Percentiles rank a stretch among this genome's conserved stretches.
Evolutionary conservation across 2,113 vertebrate species (phyloP).

Genomic region (Ciconia stormi): DNA sequence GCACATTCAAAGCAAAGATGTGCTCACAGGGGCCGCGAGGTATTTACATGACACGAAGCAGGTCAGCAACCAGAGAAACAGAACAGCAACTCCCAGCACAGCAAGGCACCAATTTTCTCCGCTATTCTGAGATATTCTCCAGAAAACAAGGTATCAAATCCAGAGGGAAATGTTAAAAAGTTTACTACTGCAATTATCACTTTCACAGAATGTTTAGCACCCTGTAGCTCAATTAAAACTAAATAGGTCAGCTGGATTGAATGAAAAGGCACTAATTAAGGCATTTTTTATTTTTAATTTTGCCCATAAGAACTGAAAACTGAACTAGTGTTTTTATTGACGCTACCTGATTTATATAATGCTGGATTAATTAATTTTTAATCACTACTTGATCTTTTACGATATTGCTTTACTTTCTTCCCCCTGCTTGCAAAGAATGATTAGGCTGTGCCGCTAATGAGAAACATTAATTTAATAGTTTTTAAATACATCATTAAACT

Average conservation of each 20-base stretch:
- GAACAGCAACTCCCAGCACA: background rate
- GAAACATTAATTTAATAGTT: conserved; percentile 59
- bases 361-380: conserved; percentile 65
- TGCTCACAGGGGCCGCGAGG: background rate
- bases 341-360: conserved; percentile 21
- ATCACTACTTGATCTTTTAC: conserved; percentile 65
- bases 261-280: conserved; percentile 34
- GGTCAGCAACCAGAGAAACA: background rate
- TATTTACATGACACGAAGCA: background rate
- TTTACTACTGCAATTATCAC: conserved; percentile 22
- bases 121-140: background rate
- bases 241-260: conserved; percentile 25
- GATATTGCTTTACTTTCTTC: conserved; percentile 51
- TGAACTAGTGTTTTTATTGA: background rate
- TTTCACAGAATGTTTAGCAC: background rate
- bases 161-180: background rate
- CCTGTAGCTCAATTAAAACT: conserved; percentile 41
- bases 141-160: conserved; percentile 1
- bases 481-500: conserved; percentile 70
- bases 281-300: background rate
- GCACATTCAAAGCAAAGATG: fast-evolving
- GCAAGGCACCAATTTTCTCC: background rate
- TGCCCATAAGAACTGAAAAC: background rate
- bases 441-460: conserved; percentile 51
- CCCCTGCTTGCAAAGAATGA: conserved; percentile 24